phyloP scores from a whole-genome alignment of 2,797 vertebrate species.

The Poeciliopsis paucimaculata region DNA sequence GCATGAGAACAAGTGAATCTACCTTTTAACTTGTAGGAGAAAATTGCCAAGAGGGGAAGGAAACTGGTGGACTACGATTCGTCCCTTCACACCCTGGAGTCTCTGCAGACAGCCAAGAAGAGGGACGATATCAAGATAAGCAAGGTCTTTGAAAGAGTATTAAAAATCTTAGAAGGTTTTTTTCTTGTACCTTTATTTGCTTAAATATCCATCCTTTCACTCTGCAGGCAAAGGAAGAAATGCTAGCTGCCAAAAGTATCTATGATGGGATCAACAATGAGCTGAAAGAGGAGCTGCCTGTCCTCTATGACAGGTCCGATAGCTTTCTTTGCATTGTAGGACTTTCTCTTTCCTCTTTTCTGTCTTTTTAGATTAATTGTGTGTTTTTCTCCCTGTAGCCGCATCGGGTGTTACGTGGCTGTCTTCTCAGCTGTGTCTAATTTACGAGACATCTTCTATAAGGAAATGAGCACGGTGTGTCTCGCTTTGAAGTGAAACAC shows the following conservation, averaged over 20 bases:
- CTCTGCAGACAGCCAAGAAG: constrained; percentile 91
- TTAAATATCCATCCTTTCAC: neutral
- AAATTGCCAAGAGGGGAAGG: constrained; percentile 92
- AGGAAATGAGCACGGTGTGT: constrained; percentile 90
- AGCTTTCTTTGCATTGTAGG: too few relatives aligned
- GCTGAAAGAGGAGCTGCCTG: constrained; percentile 89
- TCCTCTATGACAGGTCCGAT: constrained; percentile 78
- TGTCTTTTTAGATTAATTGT: neutral
- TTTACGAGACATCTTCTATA: constrained; percentile 89
- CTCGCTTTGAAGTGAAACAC: neutral
- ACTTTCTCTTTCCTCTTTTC: neutral
- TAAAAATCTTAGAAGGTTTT: neutral
- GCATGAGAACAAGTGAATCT: constrained; percentile 29
- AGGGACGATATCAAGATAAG: constrained; percentile 92
- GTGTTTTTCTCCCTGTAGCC: constrained; percentile 72
- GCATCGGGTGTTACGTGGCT: constrained; percentile 90
- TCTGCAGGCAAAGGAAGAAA: constrained; percentile 89
- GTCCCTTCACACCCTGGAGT: constrained; percentile 90
- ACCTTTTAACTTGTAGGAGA: constrained; percentile 81
- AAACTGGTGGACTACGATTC: constrained; percentile 97
- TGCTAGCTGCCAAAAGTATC: constrained; percentile 83
- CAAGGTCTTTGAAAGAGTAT: constrained; percentile 82
- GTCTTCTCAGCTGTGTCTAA: constrained; percentile 92
- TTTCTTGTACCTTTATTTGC: neutral
- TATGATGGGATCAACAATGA: constrained; percentile 91